phyloP scores from a whole-genome alignment of 2,113 vertebrate species.

The Haemorhous mexicanus region DNA sequence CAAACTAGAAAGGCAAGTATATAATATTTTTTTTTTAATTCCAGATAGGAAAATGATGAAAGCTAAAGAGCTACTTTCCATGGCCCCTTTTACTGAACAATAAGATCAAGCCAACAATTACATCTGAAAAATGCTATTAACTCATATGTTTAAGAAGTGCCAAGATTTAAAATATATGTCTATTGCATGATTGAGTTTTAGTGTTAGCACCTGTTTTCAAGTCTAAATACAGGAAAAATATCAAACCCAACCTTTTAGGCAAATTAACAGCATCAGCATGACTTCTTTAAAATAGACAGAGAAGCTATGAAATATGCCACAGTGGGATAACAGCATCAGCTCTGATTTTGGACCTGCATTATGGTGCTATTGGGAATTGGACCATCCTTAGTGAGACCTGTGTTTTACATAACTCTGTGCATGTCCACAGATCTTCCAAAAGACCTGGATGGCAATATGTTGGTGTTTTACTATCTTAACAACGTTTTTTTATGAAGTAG shows the following conservation, averaged over 20 bases:
- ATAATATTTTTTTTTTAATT: neutral
- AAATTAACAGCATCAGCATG: neutral
- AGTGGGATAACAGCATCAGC: neutral
- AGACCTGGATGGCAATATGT: neutral
- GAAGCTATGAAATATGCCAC: neutral
- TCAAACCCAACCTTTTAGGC: neutral
- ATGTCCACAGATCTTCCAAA: neutral
- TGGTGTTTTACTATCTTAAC: neutral
- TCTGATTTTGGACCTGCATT: neutral
- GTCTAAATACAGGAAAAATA: neutral
- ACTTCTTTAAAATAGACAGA: neutral
- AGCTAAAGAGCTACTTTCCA: neutral
- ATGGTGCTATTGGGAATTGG: fast-evolving
- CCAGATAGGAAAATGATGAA: neutral
- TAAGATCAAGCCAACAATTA: neutral
- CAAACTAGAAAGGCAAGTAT: neutral
- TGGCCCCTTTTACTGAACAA: neutral
- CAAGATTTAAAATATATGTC: neutral
- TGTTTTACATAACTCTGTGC: neutral
- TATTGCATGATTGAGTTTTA: neutral
- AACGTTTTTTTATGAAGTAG: neutral
- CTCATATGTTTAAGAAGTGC: neutral
- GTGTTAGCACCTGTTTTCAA: neutral
- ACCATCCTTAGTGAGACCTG: neutral
- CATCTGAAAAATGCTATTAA: neutral